Base-by-base conservation (phyloP, 2,113 vertebrate genomes). In the Lamprologus tigripictilis region DNA sequence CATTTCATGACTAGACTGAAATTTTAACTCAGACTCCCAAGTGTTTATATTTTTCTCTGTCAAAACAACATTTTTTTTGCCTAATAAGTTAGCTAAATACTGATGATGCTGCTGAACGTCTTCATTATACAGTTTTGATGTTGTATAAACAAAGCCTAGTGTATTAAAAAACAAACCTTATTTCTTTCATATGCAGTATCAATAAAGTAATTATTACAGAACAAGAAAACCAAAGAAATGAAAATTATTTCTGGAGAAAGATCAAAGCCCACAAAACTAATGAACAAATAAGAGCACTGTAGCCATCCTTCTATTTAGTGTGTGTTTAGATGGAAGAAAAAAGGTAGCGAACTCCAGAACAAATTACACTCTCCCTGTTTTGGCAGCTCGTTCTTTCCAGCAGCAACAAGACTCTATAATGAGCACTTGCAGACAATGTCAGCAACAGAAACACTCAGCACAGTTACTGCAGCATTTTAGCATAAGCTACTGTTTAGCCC, bases 371-470 rank as follows among this genome's bases (percentile, higher is more conserved):
- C 88, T 82, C 42, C 23, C 63, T 89, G 80, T 89, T 93, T 90
- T 92, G 94, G 88, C 93, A 91, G 92, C 92, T 92, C 47, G 12
- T 31, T 76, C 73, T 90, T 87, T 86, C 61, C 81, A 86, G 90
- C 84, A 90, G 87, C 87, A 89, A 80, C 80, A 63, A 86, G 66
- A 85, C 88, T 92, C 82, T 73, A 89, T 94, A 94, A 95, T 93
- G 90, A 94, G 94, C 90, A 54, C 81, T 89, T 57, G 81, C 73
- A 92, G 82, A 85, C 80, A 89, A 86, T 14, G 37, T 53, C 80
- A 80, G 54, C 47, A 86, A 86, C 91, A 92, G 88, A 92, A 92
- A 89, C 91, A 90, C 88, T 90, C 84, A 89, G 80, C 80, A 45
- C 49, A 87, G 54, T 81, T 84, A 89, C 83, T 90, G 91, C 90